phyloP scores from a whole-genome alignment of 2,797 vertebrate genomes.

The Tauraco hartlaubi region DNA sequence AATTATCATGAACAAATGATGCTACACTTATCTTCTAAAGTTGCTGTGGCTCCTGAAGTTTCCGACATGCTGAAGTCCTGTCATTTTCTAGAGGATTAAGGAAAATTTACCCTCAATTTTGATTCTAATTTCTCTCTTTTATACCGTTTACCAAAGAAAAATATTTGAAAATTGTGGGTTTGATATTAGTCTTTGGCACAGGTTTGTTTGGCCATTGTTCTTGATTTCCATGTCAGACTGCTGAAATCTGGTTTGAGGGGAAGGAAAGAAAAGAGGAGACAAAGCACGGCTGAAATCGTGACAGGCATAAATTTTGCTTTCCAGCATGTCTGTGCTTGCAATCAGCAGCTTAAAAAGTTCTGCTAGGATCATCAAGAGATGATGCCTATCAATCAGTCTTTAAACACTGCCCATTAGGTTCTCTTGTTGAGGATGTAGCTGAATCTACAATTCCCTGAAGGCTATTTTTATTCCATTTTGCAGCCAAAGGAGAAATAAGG shows the following conservation, averaged over 20 bases:
- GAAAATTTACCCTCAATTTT: neutral
- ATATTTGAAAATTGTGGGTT: neutral
- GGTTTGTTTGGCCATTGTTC: neutral
- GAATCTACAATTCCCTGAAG: conserved; percentile 34
- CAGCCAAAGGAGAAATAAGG: conserved; percentile 33
- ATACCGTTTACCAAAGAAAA: neutral
- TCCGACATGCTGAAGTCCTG: neutral
- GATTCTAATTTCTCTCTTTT: neutral
- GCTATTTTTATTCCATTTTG: conserved; percentile 27
- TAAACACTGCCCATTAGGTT: conserved; percentile 39
- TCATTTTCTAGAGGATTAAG: neutral
- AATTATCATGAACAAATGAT: neutral
- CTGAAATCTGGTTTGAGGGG: conserved; percentile 28
- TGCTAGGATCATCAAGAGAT: conserved; percentile 70
- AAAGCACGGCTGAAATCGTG: neutral
- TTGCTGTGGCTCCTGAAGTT: neutral
- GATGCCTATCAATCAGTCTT: conserved; percentile 63
- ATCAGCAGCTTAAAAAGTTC: conserved; percentile 52
- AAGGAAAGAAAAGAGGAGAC: conserved; percentile 11
- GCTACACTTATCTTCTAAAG: neutral
- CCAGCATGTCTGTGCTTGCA: conserved; percentile 58
- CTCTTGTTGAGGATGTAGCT: conserved; percentile 43
- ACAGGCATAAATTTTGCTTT: conserved; percentile 42
- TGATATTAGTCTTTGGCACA: neutral
- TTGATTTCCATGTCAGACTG: conserved; percentile 10